Conservation (phyloP, 64 coral and sea anemone genomes). For the Hydrozoanthus tunicans region DNA sequence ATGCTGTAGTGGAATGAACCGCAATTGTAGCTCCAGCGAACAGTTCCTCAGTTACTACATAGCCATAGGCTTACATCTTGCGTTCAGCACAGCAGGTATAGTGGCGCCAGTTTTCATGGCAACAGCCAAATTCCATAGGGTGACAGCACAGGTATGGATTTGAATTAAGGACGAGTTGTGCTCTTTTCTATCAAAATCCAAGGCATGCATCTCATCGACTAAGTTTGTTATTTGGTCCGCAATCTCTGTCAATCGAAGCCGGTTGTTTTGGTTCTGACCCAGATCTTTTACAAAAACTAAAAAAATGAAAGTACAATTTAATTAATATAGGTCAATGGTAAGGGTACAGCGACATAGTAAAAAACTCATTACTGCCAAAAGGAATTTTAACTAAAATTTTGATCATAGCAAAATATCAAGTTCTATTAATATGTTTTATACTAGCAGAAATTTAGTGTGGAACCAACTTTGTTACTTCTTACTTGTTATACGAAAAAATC, state of each 20-base stretch:
- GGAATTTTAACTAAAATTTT: too few species aligned
- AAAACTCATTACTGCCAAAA: not conserved
- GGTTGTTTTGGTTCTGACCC: conserved; percentile 75
- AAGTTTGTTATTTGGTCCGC: conserved; percentile 71
- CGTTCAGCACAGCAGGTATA: conserved; percentile 64
- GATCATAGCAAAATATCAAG: too few species aligned
- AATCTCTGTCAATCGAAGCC: conserved; percentile 48
- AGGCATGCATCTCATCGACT: conserved; percentile 64
- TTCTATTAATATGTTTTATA: too few species aligned
- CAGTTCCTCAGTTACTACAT: not conserved
- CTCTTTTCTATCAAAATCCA: conserved; percentile 81
- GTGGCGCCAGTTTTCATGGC: conserved; percentile 88
- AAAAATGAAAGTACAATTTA: not conserved
- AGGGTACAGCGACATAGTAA: not conserved
- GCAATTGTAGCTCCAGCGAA: too few species aligned
- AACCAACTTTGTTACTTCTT: too few species aligned
- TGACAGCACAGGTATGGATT: conserved; percentile 89
- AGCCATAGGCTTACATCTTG: conserved; percentile 75
- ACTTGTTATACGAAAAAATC: too few species aligned
- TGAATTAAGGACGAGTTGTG: conserved; percentile 85
- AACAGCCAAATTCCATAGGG: conserved; percentile 93
- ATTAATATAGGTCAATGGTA: not conserved
- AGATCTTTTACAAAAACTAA: conserved; percentile 86
- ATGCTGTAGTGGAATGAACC: too few species aligned
- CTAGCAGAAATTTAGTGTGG: too few species aligned